Evolutionary conservation across 2,113 vertebrate species (phyloP).

Genomic region (Tyto alba): DNA sequence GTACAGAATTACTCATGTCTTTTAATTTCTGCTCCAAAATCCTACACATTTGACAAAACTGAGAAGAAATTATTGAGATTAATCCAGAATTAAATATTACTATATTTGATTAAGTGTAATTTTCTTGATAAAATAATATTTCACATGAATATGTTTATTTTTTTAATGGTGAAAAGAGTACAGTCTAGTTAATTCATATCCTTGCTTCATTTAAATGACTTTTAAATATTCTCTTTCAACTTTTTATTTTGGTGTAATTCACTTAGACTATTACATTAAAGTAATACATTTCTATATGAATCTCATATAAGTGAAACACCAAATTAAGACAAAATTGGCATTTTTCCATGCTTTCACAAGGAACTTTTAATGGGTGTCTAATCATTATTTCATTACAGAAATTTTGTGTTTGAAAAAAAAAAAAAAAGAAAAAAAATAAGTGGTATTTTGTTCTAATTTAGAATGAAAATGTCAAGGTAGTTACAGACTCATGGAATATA

Average conservation of each 20-base stretch:
- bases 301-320: not conserved
- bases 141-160: not conserved
- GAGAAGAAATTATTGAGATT: not conserved
- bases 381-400: not conserved
- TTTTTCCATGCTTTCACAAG: not conserved
- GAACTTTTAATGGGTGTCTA: not conserved
- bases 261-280: not conserved
- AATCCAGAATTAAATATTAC: not conserved
- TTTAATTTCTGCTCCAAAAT: not conserved
- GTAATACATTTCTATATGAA: not conserved
- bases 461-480: not conserved
- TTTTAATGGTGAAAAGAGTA: not conserved
- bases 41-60: not conserved
- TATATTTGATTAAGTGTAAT: not conserved
- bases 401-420: fast-evolving
- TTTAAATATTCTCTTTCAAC: fast-evolving
- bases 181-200: not conserved
- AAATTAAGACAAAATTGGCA: not conserved
- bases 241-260: not conserved
- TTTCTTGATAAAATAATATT: not conserved
- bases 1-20: not conserved
- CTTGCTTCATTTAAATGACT: not conserved
- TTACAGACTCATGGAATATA: not conserved
- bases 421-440: too few species aligned
- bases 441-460: not conserved